phyloP scores from a whole-genome alignment of 1,140 invertebrate species.

The Pomacea maculata region DNA sequence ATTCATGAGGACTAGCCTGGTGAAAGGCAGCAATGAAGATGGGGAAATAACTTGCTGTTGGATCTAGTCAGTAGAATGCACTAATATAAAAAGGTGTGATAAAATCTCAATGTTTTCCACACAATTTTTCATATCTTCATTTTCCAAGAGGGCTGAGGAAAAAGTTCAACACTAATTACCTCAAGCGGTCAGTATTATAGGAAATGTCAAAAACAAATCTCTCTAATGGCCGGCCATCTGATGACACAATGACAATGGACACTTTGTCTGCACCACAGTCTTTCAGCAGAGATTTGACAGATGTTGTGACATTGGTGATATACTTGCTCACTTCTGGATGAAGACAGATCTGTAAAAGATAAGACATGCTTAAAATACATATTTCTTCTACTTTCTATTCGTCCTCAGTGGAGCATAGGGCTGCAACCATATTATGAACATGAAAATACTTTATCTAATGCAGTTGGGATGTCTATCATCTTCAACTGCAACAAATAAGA shows the following conservation, averaged over 20 bases:
- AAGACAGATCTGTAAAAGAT: slow-evolving; percentile 45
- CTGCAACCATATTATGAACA: neutral
- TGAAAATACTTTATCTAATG: neutral
- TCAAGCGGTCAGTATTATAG: neutral
- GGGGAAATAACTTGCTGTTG: too few species aligned
- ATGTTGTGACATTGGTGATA: slow-evolving; percentile 43
- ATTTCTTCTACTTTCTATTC: too few species aligned
- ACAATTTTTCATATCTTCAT: too few species aligned
- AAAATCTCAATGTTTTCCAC: too few species aligned
- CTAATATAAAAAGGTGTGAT: too few species aligned
- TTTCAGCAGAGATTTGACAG: slow-evolving; percentile 39
- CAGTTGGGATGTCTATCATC: neutral
- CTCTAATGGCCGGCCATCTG: slow-evolving; percentile 38
- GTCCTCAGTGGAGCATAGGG: too few species aligned
- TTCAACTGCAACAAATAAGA: too few species aligned
- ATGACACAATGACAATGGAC: slow-evolving; percentile 44
- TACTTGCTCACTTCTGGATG: slow-evolving; percentile 58
- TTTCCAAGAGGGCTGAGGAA: too few species aligned
- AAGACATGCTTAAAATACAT: neutral
- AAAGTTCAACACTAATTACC: neutral
- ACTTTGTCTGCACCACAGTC: slow-evolving; percentile 43
- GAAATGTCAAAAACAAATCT: slow-evolving; percentile 56
- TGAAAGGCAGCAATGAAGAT: too few species aligned
- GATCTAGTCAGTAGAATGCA: too few species aligned
- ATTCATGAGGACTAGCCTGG: too few species aligned